phyloP scores from a whole-genome alignment of 2,888 invertebrate species.

The Amphimallon solstitiale region DNA sequence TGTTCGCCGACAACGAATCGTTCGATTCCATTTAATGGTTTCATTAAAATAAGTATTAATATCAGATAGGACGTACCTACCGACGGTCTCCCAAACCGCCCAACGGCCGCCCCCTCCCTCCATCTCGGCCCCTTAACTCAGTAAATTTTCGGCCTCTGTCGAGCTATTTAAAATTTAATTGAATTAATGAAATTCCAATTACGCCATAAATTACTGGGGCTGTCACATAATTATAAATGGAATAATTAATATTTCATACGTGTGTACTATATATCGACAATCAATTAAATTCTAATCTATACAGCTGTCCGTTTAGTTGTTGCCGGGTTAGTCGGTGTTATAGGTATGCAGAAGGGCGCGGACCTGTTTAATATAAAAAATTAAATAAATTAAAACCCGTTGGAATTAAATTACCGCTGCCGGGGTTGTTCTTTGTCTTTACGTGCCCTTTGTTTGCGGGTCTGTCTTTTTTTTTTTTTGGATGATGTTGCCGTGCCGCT shows the following conservation, averaged over 20 bases:
- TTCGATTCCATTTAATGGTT: conserved; percentile 23
- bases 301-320: conserved; percentile 2
- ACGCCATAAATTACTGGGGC: conserved; percentile 48
- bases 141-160: conserved; percentile 23
- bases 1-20: background rate
- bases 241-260: conserved; percentile 50
- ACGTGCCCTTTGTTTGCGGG: conserved; percentile 50
- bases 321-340: too few species aligned
- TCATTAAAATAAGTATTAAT: conserved; percentile 34
- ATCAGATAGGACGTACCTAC: conserved; percentile 8
- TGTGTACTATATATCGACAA: conserved; percentile 46
- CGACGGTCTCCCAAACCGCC: too few species aligned
- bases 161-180: conserved; percentile 42
- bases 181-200: conserved; percentile 50
- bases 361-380: conserved; percentile 43
- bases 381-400: conserved; percentile 44
- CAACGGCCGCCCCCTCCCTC: too few species aligned
- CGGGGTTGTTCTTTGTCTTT: conserved; percentile 49
- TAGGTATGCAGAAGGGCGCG: background rate
- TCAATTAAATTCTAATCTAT: conserved; percentile 48
- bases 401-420: conserved; percentile 44
- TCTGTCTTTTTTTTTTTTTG: background rate
- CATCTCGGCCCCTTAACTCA: background rate
- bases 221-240: conserved; percentile 49
- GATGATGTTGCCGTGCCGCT: background rate